Percentiles rank a stretch among this genome's conserved stretches.
Evolutionary conservation across 1,140 invertebrate genomes (phyloP).

Genomic region (Maniola jurtina): DNA sequence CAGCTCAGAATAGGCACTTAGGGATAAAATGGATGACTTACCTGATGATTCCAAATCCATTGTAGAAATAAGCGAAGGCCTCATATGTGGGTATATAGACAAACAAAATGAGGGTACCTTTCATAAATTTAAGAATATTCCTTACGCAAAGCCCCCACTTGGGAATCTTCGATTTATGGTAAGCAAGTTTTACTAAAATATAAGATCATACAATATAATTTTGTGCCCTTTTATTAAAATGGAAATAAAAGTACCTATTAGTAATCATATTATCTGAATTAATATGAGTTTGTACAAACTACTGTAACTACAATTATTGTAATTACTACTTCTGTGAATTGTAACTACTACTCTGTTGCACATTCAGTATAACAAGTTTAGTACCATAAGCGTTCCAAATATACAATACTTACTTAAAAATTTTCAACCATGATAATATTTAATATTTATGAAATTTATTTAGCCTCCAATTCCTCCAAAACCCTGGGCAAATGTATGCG

Average conservation of each 20-base stretch:
- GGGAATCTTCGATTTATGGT: constrained; percentile 80
- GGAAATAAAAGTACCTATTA: no score
- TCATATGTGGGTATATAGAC: constrained; percentile 56
- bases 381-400: no score
- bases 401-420: no score
- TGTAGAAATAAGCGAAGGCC: constrained; percentile 47
- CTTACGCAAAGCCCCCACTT: constrained; percentile 81
- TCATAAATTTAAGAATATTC: constrained; percentile 81
- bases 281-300: no score
- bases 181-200: constrained; percentile 26
- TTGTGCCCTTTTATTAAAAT: no score
- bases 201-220: no score
- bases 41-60: constrained; percentile 41
- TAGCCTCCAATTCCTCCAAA: constrained; percentile 51
- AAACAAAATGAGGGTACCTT: constrained; percentile 43
- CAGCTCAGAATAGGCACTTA: no score
- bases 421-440: background rate
- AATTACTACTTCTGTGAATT: no score
- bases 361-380: no score
- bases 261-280: no score
- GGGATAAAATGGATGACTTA: constrained; percentile 30
- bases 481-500: constrained; percentile 50
- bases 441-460: constrained; percentile 26
- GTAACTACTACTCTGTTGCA: no score
- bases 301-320: no score